Base-by-base conservation (phyloP, 1,140 invertebrate species). In the Tachypleus tridentatus region DNA sequence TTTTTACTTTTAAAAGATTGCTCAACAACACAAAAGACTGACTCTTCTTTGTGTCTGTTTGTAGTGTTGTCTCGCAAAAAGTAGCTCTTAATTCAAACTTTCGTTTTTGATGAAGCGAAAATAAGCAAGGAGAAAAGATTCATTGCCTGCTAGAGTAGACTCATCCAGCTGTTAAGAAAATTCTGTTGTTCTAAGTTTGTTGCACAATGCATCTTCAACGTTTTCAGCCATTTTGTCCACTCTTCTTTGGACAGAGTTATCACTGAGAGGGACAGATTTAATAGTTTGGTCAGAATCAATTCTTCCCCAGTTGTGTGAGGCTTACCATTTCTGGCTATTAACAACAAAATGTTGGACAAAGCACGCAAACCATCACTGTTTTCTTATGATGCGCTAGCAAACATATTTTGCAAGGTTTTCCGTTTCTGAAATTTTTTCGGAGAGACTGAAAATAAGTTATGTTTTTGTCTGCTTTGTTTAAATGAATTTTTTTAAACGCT, bases 1-100 rank as follows among this genome's bases (percentile, higher is more conserved):
- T 65, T 64, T 66, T 73, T 72, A 65, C 68, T 69, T 11, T 72
- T 53, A 61, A 69, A 75, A 74, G 72, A 73, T 52, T 71, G 60
- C 64, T 73, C 62, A 53, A 74, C 62, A 59, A 51, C 52, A 54
- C 60, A 11, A 63, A 67, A 69, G 58, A 69, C 57, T 8, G 62
- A 50, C 62, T 67, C 60, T 56, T 60, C 63, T 67, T 69, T 6
- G 68, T 67, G 57, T 69, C 59, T 52, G 68, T 69, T 64, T 64
- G 58, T 11, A 69, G 60, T 51, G 57, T 60, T 64, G n/a, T 58
- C 7, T 58, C 62, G 64, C 29, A 69, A 69, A 56, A 68, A 57
- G n/a, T 49, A 65, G 52, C 62, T 65, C 51, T 62, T 65, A 60
- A 47, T n/a, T 56, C 9, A 65, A 5, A 61, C 57, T 54, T n/a